These are phyloP conservation scores for Eudyptes chrysolophus DNA, from an alignment of 2,113 vertebrate genomes.

Conservation along the genomic window DNA sequence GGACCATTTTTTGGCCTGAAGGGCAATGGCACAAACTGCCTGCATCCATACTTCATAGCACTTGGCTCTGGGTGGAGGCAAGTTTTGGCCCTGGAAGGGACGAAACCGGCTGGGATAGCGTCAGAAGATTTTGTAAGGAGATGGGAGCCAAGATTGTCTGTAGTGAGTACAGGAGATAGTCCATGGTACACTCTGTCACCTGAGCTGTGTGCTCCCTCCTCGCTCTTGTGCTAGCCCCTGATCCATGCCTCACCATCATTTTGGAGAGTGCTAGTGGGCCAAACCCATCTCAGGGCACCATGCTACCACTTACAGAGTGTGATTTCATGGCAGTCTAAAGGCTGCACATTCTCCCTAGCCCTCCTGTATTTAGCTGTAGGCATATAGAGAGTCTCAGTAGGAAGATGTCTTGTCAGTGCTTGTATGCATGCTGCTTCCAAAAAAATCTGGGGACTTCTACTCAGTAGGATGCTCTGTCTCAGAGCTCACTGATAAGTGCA, in stretches of 20 bases:
- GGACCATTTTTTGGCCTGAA: neutral
- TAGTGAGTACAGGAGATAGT: neutral
- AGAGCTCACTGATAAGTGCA: neutral
- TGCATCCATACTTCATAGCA: neutral
- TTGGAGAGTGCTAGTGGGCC: neutral
- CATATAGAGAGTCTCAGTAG: neutral
- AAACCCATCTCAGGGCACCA: neutral
- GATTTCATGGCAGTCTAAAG: neutral
- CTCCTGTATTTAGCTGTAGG: neutral
- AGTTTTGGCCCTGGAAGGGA: neutral
- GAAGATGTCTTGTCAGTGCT: neutral
- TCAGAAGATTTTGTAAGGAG: neutral
- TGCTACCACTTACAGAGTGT: neutral
- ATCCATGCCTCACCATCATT: neutral
- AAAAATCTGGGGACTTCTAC: neutral
- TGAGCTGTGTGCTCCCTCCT: neutral
- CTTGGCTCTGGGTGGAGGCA: neutral
- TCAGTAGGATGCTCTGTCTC: neutral
- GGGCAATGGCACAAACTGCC: neutral
- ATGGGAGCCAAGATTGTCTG: neutral
- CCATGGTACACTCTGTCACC: accelerated
- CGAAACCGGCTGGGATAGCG: accelerated
- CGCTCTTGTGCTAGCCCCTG: neutral
- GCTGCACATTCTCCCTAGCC: neutral
- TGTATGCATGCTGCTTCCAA: neutral